Evolutionary conservation across 2,888 invertebrate species (phyloP).

Genomic region (Heliconius erato): DNA sequence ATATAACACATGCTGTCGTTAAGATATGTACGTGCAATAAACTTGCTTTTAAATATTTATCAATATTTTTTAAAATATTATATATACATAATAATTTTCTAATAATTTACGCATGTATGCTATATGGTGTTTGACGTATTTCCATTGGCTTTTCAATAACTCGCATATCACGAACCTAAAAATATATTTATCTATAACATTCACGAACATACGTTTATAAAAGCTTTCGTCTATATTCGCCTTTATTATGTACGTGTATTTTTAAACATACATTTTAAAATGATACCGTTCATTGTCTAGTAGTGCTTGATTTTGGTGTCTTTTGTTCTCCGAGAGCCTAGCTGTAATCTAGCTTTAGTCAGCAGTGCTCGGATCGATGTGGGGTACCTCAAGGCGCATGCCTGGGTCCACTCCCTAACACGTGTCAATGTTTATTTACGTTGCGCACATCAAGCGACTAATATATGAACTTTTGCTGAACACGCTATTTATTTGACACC

Average conservation of each 20-base stretch:
- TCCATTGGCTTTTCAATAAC: not conserved
- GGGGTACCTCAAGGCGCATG: conserved; percentile 64
- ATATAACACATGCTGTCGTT: not conserved
- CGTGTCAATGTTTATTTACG: conserved; percentile 85
- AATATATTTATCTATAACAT: not conserved
- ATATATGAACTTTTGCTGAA: conserved; percentile 22
- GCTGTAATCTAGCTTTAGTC: conserved; percentile 20
- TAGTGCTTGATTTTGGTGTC: conserved; percentile 28
- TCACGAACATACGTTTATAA: not conserved
- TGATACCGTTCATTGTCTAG: conserved; percentile 19
- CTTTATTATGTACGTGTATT: not conserved
- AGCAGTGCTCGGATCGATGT: conserved; percentile 47
- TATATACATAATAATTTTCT: not conserved
- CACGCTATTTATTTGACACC: not conserved
- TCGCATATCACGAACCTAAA: not conserved
- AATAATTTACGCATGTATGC: not conserved
- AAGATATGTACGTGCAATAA: not conserved
- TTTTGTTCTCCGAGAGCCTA: conserved; percentile 41
- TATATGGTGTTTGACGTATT: not conserved
- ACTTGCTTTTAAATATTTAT: not conserved
- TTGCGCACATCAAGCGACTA: conserved; percentile 66
- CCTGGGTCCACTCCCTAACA: conserved; percentile 72
- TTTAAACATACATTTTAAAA: not conserved
- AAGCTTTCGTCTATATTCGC: not conserved
- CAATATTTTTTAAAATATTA: not conserved